A percentile compares a stretch with the other conserved stretches of the same genome.
phyloP scores from a whole-genome alignment of 1,140 invertebrate genomes.

The Lasaia peninsularis region DNA sequence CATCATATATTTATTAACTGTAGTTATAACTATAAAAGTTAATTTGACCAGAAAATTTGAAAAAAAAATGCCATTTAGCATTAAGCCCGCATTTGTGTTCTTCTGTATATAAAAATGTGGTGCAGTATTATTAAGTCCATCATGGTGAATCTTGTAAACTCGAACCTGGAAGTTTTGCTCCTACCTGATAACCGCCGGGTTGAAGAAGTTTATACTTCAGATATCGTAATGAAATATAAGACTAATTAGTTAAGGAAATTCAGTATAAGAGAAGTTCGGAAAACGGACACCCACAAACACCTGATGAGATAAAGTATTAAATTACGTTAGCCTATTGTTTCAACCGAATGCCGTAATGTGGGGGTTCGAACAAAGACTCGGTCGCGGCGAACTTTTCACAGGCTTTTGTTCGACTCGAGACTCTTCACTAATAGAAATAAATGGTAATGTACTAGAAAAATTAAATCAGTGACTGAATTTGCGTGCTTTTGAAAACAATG shows the following conservation, averaged over 20 bases:
- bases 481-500: constrained; percentile 12
- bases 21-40: too few species aligned
- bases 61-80: too few species aligned
- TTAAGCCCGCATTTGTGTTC: too few species aligned
- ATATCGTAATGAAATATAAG: neutral
- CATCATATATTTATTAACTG: too few species aligned
- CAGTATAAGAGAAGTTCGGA: neutral
- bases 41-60: too few species aligned
- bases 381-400: constrained; percentile 30
- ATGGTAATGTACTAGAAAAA: constrained; percentile 24
- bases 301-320: constrained; percentile 43
- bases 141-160: too few species aligned
- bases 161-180: too few species aligned
- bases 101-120: too few species aligned
- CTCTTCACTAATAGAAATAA: constrained; percentile 27
- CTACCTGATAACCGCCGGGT: too few species aligned
- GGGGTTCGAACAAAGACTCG: constrained; percentile 48
- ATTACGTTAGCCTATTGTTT: constrained; percentile 39
- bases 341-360: constrained; percentile 40
- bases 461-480: constrained; percentile 1
- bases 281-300: constrained; percentile 27
- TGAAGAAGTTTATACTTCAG: neutral
- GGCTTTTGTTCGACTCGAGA: constrained; percentile 49
- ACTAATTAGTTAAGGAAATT: neutral
- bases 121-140: too few species aligned